A percentile compares a stretch with the other conserved stretches of the same genome.
Evolutionary conservation across 2,113 vertebrate genomes (phyloP).

Genomic region (Corythornis madagascariensis): DNA sequence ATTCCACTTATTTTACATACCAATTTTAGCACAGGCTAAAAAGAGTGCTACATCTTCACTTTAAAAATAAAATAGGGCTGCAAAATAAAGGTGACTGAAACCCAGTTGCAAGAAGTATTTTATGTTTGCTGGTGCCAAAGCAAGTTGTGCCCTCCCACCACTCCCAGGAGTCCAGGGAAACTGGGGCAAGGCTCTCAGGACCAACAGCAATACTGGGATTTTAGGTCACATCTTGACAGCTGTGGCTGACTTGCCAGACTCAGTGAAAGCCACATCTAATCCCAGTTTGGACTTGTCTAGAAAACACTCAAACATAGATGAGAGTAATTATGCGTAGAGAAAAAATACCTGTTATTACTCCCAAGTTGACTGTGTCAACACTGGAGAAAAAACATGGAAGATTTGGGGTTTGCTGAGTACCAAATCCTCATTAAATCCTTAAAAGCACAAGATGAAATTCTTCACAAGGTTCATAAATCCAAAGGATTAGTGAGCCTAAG

Average conservation of each 20-base stretch:
- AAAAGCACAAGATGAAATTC: background rate
- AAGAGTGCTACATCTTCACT: background rate
- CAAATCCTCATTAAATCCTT: background rate
- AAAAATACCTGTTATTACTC: background rate
- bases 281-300: background rate
- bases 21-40: background rate
- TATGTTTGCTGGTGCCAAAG: background rate
- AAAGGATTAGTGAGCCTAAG: background rate
- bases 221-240: background rate
- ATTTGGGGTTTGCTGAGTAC: background rate
- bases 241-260: background rate
- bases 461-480: background rate
- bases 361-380: background rate
- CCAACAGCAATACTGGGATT: background rate
- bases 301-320: background rate
- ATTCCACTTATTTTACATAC: background rate
- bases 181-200: fast-evolving
- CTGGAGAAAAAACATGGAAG: background rate
- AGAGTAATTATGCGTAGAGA: background rate
- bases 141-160: background rate
- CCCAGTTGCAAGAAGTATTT: background rate
- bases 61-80: background rate
- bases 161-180: background rate
- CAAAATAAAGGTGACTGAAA: fast-evolving
- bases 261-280: background rate